Conservation (phyloP, 2,888 invertebrate species). For the Pogonocherus hispidulus region DNA sequence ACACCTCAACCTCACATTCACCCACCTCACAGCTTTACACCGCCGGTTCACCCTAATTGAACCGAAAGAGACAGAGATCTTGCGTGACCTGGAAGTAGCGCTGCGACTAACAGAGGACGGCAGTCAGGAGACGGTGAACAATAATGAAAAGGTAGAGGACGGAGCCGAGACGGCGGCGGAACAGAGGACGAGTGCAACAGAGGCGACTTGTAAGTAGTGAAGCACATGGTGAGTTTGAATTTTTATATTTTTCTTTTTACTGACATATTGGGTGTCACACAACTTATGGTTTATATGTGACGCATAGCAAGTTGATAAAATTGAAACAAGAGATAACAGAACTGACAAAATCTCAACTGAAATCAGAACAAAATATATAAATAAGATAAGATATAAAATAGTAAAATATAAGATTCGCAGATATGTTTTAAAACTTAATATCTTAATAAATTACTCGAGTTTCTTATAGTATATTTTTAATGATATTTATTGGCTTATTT, state of each 20-base stretch:
- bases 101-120: constrained; percentile 75
- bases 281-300: too few species aligned
- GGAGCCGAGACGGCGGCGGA: constrained; percentile 53
- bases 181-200: constrained; percentile 38
- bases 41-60: constrained; percentile 93
- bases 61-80: constrained; percentile 95
- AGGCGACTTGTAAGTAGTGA: constrained; percentile 44
- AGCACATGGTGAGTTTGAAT: neutral
- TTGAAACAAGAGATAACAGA: too few species aligned
- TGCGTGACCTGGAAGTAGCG: constrained; percentile 91
- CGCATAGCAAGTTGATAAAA: too few species aligned
- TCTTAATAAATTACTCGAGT: too few species aligned
- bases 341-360: too few species aligned
- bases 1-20: constrained; percentile 97
- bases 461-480: too few species aligned
- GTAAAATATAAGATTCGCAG: too few species aligned
- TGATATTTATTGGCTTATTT: too few species aligned
- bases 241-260: neutral
- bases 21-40: constrained; percentile 91
- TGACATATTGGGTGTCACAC: too few species aligned
- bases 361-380: too few species aligned
- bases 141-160: constrained; percentile 58
- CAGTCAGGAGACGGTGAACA: constrained; percentile 56
- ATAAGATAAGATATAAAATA: too few species aligned
- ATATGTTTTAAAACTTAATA: too few species aligned